Evolutionary conservation across 2,113 vertebrate species (phyloP).

Genomic region (Carettochelys insculpta): DNA sequence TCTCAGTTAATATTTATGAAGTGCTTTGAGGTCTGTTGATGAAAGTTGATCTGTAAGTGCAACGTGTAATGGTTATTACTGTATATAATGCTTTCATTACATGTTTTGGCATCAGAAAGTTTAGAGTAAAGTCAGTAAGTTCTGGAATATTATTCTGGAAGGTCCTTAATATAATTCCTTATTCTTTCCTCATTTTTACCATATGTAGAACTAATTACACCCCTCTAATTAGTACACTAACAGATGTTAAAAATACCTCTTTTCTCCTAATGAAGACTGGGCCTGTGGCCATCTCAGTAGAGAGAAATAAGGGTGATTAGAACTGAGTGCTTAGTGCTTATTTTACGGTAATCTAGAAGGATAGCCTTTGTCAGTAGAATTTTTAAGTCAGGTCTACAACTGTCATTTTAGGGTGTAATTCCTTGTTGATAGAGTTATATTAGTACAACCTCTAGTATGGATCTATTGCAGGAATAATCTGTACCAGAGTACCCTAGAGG

Average conservation of each 20-base stretch:
- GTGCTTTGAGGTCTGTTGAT: neutral
- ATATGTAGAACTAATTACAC: neutral
- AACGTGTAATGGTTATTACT: neutral
- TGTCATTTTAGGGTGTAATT: neutral
- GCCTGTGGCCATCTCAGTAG: neutral
- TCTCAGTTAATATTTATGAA: neutral
- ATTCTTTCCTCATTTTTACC: neutral
- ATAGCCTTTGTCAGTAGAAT: neutral
- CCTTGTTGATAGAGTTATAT: too few species aligned
- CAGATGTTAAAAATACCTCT: neutral
- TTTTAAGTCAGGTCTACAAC: neutral
- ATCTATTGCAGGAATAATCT: rapidly evolving
- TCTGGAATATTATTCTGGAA: too few species aligned
- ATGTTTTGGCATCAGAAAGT: neutral
- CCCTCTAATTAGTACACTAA: neutral
- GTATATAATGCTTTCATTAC: neutral
- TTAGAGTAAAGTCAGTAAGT: neutral
- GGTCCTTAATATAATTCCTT: too few species aligned
- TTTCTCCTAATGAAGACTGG: neutral
- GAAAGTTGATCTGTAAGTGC: neutral
- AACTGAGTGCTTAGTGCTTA: neutral
- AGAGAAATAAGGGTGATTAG: neutral
- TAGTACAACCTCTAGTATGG: neutral
- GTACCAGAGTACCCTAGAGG: too few species aligned
- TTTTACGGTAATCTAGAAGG: neutral